Evolutionary conservation across 2,113 vertebrate species (phyloP).

Genomic region (Mormoops blainvillei): DNA sequence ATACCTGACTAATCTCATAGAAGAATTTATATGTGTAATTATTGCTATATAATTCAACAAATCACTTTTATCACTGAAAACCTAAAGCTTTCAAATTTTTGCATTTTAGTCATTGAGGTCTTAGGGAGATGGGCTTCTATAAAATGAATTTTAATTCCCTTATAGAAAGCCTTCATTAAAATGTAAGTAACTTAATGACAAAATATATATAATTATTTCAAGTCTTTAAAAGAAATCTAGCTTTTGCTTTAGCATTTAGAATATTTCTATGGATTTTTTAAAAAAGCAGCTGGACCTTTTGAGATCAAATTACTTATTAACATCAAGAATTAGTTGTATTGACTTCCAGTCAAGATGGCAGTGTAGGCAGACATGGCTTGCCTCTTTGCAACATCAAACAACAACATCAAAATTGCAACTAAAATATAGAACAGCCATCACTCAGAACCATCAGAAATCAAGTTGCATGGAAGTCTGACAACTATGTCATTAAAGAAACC

Average conservation of each 20-base stretch:
- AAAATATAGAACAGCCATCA: no score
- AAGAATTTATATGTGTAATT: conserved; percentile 66
- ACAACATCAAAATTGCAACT: no score
- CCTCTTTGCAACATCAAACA: no score
- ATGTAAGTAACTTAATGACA: conserved; percentile 11
- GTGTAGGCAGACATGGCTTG: no score
- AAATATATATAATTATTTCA: conserved; percentile 19
- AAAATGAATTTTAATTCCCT: conserved; percentile 32
- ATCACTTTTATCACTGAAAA: conserved; percentile 65
- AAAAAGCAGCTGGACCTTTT: neutral
- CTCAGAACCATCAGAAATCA: no score
- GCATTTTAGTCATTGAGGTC: neutral
- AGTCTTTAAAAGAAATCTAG: neutral
- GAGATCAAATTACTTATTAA: conserved; percentile 1
- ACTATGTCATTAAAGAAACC: no score
- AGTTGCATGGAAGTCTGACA: no score
- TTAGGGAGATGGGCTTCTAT: neutral
- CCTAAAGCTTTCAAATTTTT: conserved; percentile 41
- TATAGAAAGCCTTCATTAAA: conserved; percentile 12
- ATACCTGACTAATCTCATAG: conserved; percentile 37
- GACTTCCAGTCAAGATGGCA: no score
- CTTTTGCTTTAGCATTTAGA: conserved; percentile 25
- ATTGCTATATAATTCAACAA: conserved; percentile 65
- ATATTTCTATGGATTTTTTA: neutral
- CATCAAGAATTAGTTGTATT: neutral